Conservation (phyloP, 2,888 invertebrate species). For the Ectemnius cavifrons region DNA sequence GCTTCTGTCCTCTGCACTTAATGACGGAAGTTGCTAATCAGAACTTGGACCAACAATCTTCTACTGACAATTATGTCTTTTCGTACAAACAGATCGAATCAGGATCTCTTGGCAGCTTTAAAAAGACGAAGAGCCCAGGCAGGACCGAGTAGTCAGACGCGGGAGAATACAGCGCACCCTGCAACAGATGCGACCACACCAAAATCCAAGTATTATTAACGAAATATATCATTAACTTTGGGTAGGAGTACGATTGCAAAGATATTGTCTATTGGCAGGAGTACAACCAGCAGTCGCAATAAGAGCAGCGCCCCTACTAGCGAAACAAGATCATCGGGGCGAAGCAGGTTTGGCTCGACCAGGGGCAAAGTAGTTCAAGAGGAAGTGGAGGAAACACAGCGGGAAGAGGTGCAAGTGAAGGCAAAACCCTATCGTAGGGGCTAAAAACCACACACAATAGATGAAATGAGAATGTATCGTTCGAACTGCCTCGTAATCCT, state of each 20-base stretch:
- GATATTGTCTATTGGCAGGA: conserved; percentile 31
- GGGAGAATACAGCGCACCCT: conserved; percentile 60
- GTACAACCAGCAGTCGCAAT: conserved; percentile 49
- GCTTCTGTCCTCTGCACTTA: too few relatives aligned
- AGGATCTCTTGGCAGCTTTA: conserved; percentile 85
- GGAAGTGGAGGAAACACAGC: conserved; percentile 71
- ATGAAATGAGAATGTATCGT: too few relatives aligned
- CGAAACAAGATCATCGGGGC: conserved; percentile 62
- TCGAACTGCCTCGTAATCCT: too few relatives aligned
- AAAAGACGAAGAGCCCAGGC: conserved; percentile 86
- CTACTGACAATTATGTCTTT: not conserved
- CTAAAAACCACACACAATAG: conserved; percentile 37
- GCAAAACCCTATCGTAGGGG: conserved; percentile 70
- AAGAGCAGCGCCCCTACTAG: conserved; percentile 44
- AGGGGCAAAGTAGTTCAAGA: conserved; percentile 65
- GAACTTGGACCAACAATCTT: not conserved
- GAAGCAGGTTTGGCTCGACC: conserved; percentile 67
- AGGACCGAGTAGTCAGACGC: conserved; percentile 80
- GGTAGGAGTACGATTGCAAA: not conserved
- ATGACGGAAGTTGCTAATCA: not conserved
- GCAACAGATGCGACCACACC: conserved; percentile 59
- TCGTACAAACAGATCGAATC: conserved; percentile 81
- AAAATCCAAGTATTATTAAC: conserved; percentile 58
- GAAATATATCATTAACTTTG: not conserved
- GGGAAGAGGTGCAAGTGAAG: conserved; percentile 72